Evolutionary conservation across 2,113 vertebrate species (phyloP), one percentile per base, ranked within the genome.

Genomic region (Sinocyclocheilus anophthalmus): DNA sequence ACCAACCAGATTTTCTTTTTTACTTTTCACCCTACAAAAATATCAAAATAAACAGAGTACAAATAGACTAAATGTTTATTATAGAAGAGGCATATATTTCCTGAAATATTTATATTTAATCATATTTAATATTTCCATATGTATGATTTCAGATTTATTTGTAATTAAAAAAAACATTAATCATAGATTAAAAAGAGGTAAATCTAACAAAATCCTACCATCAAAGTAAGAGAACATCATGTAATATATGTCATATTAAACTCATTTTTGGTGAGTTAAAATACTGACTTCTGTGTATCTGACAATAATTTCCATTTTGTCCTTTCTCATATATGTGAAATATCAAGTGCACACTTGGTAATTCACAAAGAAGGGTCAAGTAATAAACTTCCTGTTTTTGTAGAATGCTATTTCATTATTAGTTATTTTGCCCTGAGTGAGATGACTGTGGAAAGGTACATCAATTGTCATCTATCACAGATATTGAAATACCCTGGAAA

Each of bases 301-400:
- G 39, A 24, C 22, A 37, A 2, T 22, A 9, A 81, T 48, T 13
- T 69, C 8, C 14, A 30, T 82, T 16, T 22, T 50, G 24, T 45
- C 45, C 24, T 33, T 82, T 16, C 16, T 63, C 26, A 53, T 13
- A 45, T 50, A 67, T 69, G 24, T 26, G 55, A 55, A 30, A 55
- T 30, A 30, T 82, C 7, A 45, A 48, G 9, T 67, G 79, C 39
- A 30, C 45, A 81, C 57, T 53, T 65, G 63, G 24, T 45, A 70
- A 69, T 48, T 50, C 26, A 37, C 9, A 33, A 5, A 10, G 8
- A 18, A 53, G 16, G 14, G 26, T n/a, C 7, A 50, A 82, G 42
- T 22, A 69, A 82, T 53, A 37, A 82, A 69, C 9, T n/a, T 53
- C 63, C 81, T 78, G 24, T 65, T 69, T 76, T 50, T 55, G 30